These are phyloP conservation scores for Ondatra zibethicus DNA, from an alignment of 2,113 vertebrate species.

Conservation along the genomic window DNA sequence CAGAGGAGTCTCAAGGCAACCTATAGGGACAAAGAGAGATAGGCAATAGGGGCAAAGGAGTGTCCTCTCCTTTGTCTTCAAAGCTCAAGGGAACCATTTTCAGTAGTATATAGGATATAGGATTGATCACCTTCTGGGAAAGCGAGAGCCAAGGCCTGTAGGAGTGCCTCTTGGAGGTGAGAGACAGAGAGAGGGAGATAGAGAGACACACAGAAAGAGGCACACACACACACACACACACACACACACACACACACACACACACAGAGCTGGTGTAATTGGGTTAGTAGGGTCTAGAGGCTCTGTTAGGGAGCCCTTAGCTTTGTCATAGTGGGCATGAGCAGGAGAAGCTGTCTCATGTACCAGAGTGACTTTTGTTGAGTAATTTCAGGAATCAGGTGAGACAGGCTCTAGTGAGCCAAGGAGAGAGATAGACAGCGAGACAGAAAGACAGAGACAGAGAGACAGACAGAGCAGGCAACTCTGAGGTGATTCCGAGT, in stretches of 20 bases:
- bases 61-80: neutral
- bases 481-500: neutral
- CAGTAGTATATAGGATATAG: neutral
- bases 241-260: too few species aligned
- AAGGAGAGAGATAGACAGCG: neutral
- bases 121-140: neutral
- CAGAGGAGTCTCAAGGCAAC: too few species aligned
- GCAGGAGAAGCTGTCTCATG: neutral
- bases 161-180: neutral
- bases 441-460: too few species aligned
- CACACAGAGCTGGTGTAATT: too few species aligned
- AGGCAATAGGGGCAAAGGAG: neutral
- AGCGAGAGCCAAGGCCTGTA: neutral
- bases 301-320: neutral
- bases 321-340: neutral
- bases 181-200: neutral
- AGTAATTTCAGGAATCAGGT: too few species aligned
- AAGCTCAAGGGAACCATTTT: neutral
- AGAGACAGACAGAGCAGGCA: neutral
- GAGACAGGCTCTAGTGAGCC: neutral
- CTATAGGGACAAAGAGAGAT: neutral
- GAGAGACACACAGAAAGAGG: too few species aligned
- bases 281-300: neutral
- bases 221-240: too few species aligned
- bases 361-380: neutral